These are phyloP conservation scores for Virgularia gustaviana DNA, from an alignment of 92 coral and sea anemone species.

Conservation along the genomic window DNA sequence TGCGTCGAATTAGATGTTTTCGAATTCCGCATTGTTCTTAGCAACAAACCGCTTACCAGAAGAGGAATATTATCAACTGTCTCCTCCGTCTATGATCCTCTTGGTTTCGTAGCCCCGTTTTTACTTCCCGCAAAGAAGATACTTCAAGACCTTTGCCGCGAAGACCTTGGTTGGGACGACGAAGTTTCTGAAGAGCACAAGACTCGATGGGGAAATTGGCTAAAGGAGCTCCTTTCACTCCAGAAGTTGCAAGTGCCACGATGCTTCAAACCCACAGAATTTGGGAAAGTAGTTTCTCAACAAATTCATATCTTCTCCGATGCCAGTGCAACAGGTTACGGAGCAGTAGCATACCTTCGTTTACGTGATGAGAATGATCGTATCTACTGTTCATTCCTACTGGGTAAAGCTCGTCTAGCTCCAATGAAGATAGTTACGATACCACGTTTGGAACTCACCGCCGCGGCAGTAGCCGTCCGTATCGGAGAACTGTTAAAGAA, in stretches of 20 bases:
- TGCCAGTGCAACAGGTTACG: constrained; percentile 63
- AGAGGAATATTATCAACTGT: constrained; percentile 33
- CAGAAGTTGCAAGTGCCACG: constrained; percentile 44
- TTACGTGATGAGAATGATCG: constrained; percentile 40
- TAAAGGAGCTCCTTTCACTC: constrained; percentile 46
- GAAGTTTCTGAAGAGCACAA: constrained; percentile 50
- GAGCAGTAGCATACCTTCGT: constrained; percentile 59
- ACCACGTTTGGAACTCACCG: constrained; percentile 59
- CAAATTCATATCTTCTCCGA: constrained; percentile 65
- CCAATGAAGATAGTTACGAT: constrained; percentile 58
- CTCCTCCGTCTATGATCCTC: constrained; percentile 30
- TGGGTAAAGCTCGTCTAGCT: constrained; percentile 64
- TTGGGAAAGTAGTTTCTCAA: constrained; percentile 56
- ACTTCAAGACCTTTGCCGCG: constrained; percentile 38
- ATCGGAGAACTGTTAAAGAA: constrained; percentile 36
- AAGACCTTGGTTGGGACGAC: constrained; percentile 63
- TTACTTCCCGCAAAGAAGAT: constrained; percentile 21
- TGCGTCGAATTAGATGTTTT: constrained; percentile 40
- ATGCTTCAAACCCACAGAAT: constrained; percentile 51
- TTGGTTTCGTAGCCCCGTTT: constrained; percentile 23
- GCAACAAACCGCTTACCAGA: constrained; percentile 31
- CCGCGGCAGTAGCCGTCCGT: constrained; percentile 60
- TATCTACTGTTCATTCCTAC: constrained; percentile 55
- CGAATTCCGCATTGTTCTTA: constrained; percentile 32
- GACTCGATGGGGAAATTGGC: constrained; percentile 62